Base-by-base conservation (phyloP, 2,888 invertebrate genomes). In the Entomobrya multifasciata region DNA sequence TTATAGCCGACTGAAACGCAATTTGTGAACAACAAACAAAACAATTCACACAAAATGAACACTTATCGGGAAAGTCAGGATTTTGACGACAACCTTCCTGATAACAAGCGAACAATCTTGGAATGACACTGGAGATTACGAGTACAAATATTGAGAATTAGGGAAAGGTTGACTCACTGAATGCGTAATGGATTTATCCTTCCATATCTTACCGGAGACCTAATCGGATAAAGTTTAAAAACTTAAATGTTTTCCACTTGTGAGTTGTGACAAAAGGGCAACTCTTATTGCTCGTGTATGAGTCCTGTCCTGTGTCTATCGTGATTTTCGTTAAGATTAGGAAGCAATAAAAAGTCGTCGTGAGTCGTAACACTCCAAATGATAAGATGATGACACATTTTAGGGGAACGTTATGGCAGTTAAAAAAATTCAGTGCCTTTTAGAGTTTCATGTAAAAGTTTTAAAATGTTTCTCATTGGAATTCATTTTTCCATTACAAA, bases 81-180 rank as follows among this genome's bases (percentile, higher is more conserved):
- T 8, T 47, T 27, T 11, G 17, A 60, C 60, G 44, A 36, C 74
- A 74, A 30, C 49, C 74, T 74, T 74, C 20, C 5, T 49, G 78
- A 77, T 77, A 81, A 80, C 15, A 67, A 20, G 5, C 15, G 49
- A 36, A 76, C 27, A 10, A 20, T 67, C 57, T 60, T 67, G 82
- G 62, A 55, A 82, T 82, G 60, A 27, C 74, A 82, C 22, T 30
- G 22, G 20, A 76, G 83, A 74, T 74, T 62, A 82, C 44, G 17
- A 13, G 60, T 44, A 82, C 82, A 82, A 83, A 83, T 83, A 83
- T 62, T 65, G 20, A 36, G 36, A 44, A 44, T 72, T 49, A 30
- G 10, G 27, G 76, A 52, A 79, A 74, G 72, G 72, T 72, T 82
- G 82, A 72, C 72, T 82, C 72, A 67, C 52, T 76, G n/a, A 60